These are phyloP conservation scores for Xenopus tropicalis DNA, from an alignment of 2,113 vertebrate genomes.

Conservation along the genomic window UCB_Xtro_10.0 CM004448.2:150133501-150134000, in stretches of 20 bases:
- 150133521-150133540: no score
- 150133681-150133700: constrained; percentile 3
- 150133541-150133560: no score
- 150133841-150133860: constrained; percentile 42
- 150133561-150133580: no score
- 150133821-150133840: constrained; percentile 46
- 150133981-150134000: constrained; percentile 32
- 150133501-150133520: no score
- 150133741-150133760: constrained; percentile 46
- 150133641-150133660: not conserved
- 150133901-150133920: constrained; percentile 32
- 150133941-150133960: constrained; percentile 1
- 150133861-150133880: constrained; percentile 51
- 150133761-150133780: constrained; percentile 47
- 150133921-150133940: constrained; percentile 11
- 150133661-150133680: not conserved
- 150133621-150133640: no score
- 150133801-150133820: constrained; percentile 37
- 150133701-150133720: constrained; percentile 38
- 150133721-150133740: constrained; percentile 30
- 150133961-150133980: constrained; percentile 21
- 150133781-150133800: constrained; percentile 50
- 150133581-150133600: no score
- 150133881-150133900: constrained; percentile 39
- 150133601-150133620: no score